Percentiles rank a stretch among this genome's conserved stretches.
phyloP scores from a whole-genome alignment of 1,140 invertebrate genomes.

The Rhyacophila brunnea region DNA sequence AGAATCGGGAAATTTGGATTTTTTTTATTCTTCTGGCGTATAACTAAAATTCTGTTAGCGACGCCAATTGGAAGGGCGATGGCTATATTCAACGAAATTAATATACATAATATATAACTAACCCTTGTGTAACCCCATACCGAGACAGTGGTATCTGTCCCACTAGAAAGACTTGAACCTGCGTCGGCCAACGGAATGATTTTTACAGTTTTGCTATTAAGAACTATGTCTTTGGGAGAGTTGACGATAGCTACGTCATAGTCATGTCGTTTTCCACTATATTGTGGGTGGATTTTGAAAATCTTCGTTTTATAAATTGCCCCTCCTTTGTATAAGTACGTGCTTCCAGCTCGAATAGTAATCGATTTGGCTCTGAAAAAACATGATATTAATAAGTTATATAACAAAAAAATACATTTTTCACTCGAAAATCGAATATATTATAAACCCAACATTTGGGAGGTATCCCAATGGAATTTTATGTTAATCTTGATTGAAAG shows the following conservation, averaged over 20 bases:
- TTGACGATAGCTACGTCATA: slow-evolving; percentile 1
- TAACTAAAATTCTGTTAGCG: no score
- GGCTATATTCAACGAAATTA: no score
- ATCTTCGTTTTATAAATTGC: background rate
- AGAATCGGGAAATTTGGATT: no score
- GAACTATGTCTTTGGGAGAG: background rate
- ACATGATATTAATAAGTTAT: background rate
- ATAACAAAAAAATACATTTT: no score
- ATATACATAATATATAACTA: background rate
- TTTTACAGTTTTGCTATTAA: background rate
- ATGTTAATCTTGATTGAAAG: no score
- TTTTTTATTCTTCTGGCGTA: no score
- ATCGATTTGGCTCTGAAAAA: no score
- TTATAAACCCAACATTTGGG: no score
- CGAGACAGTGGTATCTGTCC: background rate
- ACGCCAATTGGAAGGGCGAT: no score
- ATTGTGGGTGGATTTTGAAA: background rate
- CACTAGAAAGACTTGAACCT: background rate
- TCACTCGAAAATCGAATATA: no score
- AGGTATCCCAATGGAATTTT: no score
- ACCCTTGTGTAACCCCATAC: background rate
- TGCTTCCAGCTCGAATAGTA: background rate
- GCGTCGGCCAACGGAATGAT: background rate
- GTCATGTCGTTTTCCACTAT: background rate
- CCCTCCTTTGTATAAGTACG: background rate